Conservation (phyloP, 2,888 invertebrate genomes). For the Lasioglossum oenotherae region DNA sequence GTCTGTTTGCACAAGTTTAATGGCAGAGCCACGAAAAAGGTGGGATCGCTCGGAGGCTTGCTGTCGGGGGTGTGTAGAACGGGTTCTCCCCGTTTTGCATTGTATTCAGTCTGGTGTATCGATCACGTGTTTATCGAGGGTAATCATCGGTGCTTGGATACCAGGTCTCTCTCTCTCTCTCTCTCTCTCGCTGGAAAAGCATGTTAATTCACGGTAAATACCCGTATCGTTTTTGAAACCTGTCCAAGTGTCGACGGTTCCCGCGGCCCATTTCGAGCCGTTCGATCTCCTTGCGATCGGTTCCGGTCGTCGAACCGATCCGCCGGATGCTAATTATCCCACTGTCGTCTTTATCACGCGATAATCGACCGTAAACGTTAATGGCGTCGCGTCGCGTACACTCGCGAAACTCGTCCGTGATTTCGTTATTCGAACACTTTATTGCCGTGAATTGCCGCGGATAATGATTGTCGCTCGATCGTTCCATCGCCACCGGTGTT, state of each 20-base stretch:
- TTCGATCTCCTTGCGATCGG: neutral
- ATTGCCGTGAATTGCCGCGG: neutral
- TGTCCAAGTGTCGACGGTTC: slow-evolving; percentile 17
- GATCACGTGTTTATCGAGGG: slow-evolving; percentile 49
- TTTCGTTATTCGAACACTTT: slow-evolving; percentile 7
- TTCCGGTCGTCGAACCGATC: neutral
- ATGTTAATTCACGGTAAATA: slow-evolving; percentile 39
- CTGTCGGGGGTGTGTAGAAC: neutral
- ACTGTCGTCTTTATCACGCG: neutral
- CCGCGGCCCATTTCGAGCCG: neutral
- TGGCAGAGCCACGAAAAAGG: neutral
- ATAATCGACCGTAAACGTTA: neutral
- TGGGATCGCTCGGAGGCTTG: neutral
- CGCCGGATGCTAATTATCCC: neutral
- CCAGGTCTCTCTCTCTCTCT: neutral
- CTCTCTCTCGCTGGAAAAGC: neutral
- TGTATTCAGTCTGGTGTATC: neutral
- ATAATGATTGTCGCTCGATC: neutral
- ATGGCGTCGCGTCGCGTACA: neutral
- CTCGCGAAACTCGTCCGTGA: neutral
- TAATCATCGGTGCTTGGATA: slow-evolving; percentile 29
- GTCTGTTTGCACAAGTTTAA: slow-evolving; percentile 22
- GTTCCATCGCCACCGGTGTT: neutral
- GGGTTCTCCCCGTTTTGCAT: neutral
- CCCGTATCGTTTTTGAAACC: slow-evolving; percentile 44